Evolutionary conservation across 64 coral and sea anemone species (phyloP).

Genomic region (Porites australiensis): DNA sequence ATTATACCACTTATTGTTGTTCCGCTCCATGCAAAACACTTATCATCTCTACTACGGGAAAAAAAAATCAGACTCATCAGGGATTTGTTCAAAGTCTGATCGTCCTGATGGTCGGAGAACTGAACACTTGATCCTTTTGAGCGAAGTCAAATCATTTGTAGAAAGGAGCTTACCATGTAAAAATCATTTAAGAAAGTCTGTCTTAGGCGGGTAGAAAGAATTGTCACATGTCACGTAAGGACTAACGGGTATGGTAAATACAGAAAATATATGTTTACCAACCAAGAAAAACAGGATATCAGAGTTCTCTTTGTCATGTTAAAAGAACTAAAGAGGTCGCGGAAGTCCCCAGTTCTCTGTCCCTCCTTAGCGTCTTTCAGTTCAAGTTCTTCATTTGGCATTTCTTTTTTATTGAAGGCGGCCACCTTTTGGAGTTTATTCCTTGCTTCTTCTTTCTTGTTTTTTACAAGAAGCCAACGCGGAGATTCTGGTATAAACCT

Average conservation of each 20-base stretch:
- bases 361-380: background rate
- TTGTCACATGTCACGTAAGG: background rate
- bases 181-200: no score
- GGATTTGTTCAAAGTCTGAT: no score
- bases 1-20: no score
- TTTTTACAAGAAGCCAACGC: slow-evolving; percentile 37
- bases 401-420: slow-evolving; percentile 27
- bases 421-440: slow-evolving; percentile 25
- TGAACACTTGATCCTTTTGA: no score
- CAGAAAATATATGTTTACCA: background rate
- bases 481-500: slow-evolving; percentile 62
- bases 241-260: background rate
- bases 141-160: no score
- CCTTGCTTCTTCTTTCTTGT: slow-evolving; percentile 1
- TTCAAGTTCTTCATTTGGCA: slow-evolving; percentile 23
- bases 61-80: no score
- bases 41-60: no score
- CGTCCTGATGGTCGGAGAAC: no score
- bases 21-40: no score
- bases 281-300: slow-evolving; percentile 49
- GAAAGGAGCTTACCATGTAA: no score
- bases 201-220: no score
- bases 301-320: slow-evolving; percentile 42
- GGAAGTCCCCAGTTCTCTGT: slow-evolving; percentile 45
- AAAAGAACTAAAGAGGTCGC: slow-evolving; percentile 46